Evolutionary conservation across 2,888 invertebrate species (phyloP).

Genomic region (Lottia scabra): DNA sequence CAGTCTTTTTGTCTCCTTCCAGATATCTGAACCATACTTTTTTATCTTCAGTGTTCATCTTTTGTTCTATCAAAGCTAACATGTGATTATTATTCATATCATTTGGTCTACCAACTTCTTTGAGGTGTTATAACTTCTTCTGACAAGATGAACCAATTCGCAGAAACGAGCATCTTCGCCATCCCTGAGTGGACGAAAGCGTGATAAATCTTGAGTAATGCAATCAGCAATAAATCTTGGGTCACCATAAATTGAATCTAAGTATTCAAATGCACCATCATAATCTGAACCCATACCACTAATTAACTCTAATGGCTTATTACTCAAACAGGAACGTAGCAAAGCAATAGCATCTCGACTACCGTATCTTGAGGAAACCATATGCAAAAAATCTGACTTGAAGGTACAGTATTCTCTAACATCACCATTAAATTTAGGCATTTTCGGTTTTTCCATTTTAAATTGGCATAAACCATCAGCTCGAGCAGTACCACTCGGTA

Average conservation of each 20-base stretch:
- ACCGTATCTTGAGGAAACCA: background rate
- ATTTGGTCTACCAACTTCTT: background rate
- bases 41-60: background rate
- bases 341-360: background rate
- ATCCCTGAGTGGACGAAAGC: background rate
- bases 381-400: background rate
- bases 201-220: background rate
- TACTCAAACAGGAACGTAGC: background rate
- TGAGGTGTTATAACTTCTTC: constrained; percentile 4
- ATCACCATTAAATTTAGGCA: background rate
- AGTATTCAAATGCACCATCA: no score
- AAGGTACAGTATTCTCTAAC: background rate
- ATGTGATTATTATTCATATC: background rate
- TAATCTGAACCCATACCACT: no score
- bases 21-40: background rate
- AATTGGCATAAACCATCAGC: background rate
- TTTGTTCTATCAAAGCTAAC: background rate
- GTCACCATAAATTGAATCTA: no score
- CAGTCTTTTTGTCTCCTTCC: background rate
- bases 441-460: background rate
- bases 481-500: no score
- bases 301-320: no score
- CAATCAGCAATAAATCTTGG: background rate
- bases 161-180: background rate
- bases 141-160: background rate